Evolutionary conservation across 2,797 vertebrate species (phyloP).

Genomic region (Staurois parvus): DNA sequence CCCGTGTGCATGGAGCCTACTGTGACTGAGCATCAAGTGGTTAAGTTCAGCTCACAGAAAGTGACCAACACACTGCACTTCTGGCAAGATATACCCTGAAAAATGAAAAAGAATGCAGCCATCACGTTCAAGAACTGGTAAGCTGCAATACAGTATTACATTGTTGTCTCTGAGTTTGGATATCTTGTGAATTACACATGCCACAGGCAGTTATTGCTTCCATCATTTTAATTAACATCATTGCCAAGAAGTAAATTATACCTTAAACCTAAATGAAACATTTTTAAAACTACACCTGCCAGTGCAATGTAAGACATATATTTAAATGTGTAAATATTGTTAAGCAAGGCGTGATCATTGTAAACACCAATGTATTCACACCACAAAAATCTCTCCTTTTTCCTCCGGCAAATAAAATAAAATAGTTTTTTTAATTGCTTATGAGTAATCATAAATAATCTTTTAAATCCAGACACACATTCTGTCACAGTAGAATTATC

Average conservation of each 20-base stretch:
- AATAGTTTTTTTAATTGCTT: background rate
- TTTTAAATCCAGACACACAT: background rate
- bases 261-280: background rate
- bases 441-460: background rate
- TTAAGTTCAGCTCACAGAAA: no score
- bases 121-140: no score
- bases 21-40: no score
- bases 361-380: conserved; percentile 24
- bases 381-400: conserved; percentile 1
- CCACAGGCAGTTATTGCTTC: background rate
- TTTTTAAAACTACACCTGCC: background rate
- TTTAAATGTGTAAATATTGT: conserved; percentile 7
- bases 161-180: no score
- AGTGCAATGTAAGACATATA: background rate
- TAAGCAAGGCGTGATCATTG: conserved; percentile 7
- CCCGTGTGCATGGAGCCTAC: no score
- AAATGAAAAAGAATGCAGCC: no score
- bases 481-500: background rate
- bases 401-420: conserved; percentile 4
- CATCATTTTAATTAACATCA: background rate
- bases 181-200: background rate
- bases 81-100: no score
- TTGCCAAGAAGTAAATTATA: conserved; percentile 1
- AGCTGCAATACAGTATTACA: no score
- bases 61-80: no score